These are phyloP conservation scores for Pseudanteris insignis DNA, from an alignment of 2,888 invertebrate species.

Conservation along the genomic window DNA sequence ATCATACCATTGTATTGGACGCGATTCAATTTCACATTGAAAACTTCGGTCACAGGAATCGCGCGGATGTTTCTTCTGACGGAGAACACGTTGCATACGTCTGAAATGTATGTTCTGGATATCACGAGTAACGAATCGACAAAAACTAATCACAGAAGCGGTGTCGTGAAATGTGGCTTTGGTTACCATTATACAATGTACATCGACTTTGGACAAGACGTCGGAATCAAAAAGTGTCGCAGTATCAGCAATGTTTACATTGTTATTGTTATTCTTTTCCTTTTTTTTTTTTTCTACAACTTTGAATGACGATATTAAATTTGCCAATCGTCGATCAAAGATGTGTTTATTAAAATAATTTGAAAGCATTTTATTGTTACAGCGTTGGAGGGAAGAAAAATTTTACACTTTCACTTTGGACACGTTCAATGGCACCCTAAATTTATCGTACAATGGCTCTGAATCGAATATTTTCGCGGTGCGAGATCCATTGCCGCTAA, in stretches of 20 bases:
- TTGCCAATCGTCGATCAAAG: too few species aligned
- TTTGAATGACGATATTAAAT: too few species aligned
- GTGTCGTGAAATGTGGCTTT: slow-evolving; percentile 41
- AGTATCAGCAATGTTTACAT: slow-evolving; percentile 39
- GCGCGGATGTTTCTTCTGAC: slow-evolving; percentile 38
- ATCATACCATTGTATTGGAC: slow-evolving; percentile 36
- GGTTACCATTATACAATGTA: slow-evolving; percentile 31
- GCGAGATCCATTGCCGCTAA: slow-evolving; percentile 19
- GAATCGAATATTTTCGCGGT: slow-evolving; percentile 8
- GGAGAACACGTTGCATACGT: slow-evolving; percentile 15
- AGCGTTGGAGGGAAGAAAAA: slow-evolving; percentile 41
- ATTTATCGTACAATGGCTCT: slow-evolving; percentile 33
- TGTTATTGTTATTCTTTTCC: too few species aligned
- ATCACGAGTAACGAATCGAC: slow-evolving; percentile 30
- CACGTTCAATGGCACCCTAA: slow-evolving; percentile 12
- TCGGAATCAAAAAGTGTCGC: slow-evolving; percentile 36
- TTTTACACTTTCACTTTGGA: slow-evolving; percentile 35
- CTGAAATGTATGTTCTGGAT: slow-evolving; percentile 45
- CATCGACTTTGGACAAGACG: slow-evolving; percentile 36
- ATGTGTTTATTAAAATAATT: too few species aligned
- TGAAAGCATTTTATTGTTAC: not conserved
- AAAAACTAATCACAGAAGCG: slow-evolving; percentile 30
- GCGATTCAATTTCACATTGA: slow-evolving; percentile 40
- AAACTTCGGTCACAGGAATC: slow-evolving; percentile 31
- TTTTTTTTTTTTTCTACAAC: too few species aligned